Base-by-base conservation (phyloP, 2,797 vertebrate genomes). In the Harpagifer antarcticus region DNA sequence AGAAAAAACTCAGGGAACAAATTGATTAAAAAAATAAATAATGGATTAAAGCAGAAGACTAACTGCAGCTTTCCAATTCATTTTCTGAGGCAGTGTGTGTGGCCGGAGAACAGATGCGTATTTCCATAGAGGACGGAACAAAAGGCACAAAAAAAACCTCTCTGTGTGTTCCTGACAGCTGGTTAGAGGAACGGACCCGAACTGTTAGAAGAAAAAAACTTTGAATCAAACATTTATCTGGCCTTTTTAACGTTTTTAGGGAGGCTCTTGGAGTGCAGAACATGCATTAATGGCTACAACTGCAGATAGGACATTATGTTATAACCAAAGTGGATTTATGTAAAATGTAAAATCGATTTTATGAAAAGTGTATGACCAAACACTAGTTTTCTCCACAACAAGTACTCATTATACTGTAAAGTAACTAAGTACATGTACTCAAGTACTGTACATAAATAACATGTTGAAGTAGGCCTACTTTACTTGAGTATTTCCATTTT, bases 51-150 rank as follows among this genome's bases (percentile, higher is more conserved):
- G 67, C 62, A 45, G 61, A 49, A 52, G 53, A 85, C 33, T 58
- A 65, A 79, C 72, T 61, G 57, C 71, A 74, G 72, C 57, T 81
- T 60, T 48, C 48, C 23, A 42, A 53, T 80, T 77, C 57, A 64
- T 20, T 82, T 79, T 72, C 72, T 31, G 33, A 19, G 43, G 69
- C 84, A 65, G 78, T 69, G 74, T 90, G 87, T 89, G 87, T 91
- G 84, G 88, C 83, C 89, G 40, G 47, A 86, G 82, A 86, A 84
- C 88, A 88, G 91, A 93, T 91, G 88, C 82, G n/a, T 85, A 86
- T 88, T 90, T 90, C 82, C 86, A 88, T 72, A 88, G 85, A 85
- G 63, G 64, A 78, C 53, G 47, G 88, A 89, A 94, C 88, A 92
- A 93, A 91, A 88, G 76, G 40, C 61, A 64, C 45, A 76, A 27